Base-by-base conservation (phyloP, 2,888 invertebrate species). In the Clitarchus hookeri region DNA sequence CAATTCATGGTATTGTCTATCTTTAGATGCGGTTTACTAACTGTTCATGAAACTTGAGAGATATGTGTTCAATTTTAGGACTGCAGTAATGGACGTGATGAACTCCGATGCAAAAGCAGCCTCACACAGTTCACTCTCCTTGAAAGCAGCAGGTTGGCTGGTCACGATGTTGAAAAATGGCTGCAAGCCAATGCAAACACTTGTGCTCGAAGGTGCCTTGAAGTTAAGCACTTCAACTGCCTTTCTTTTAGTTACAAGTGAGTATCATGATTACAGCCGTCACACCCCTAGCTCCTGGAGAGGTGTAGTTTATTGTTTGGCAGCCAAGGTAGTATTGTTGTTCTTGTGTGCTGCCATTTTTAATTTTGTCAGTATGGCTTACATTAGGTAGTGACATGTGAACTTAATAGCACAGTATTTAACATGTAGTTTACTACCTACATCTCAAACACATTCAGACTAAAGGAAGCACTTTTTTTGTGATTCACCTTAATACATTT, bases 231-330 rank as follows among this genome's bases (percentile, higher is more conserved):
- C 85, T 94, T 94, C 88, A 91, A 92, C 4, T 95, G 95, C 89
- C 92, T 93, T 88, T 94, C 95, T 0, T 95, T 95, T 90, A 93
- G 93, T 88, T 94, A 93, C 89, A 91, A 93, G 93, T 93, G 89
- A 89, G 91, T 90, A 48, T 65, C 65, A 19, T 23, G 19, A 36
- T 36, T 36, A 36, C 36, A 36, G 36, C 4, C n/a, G 65, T 65
- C 23, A 12, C 23, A 0, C n/a, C 8, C 19, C n/a, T 3, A 65
- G 65, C 65, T 65, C n/a, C 23, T 65, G 19, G 0, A 8, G 13
- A 65, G 65, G 8, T 23, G 36, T 1, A 36, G 36, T 36, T 3
- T 36, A 36, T 36, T 36, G 36, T 36, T 36, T 4, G 4, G 36
- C 36, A 36, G 36, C 36, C 4, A 4, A 4, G 36, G 36, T 36